Percentiles rank a stretch among this genome's conserved stretches.
phyloP scores from a whole-genome alignment of 2,888 invertebrate genomes.

The Thera britannica region DNA sequence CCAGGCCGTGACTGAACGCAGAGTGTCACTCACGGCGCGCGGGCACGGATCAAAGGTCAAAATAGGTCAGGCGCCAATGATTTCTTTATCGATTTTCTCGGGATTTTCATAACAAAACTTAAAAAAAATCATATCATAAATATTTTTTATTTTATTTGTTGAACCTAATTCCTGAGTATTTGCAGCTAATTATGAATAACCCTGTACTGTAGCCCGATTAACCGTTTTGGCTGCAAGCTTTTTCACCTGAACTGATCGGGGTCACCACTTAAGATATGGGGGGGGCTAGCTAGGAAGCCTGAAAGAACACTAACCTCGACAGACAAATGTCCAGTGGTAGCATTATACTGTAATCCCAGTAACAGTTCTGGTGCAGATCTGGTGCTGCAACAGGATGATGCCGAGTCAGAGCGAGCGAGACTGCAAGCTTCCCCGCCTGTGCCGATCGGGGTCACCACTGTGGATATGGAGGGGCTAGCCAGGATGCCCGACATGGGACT shows the following conservation, averaged over 20 bases:
- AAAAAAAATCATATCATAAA: too few relatives aligned
- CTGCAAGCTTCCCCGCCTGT: slow-evolving; percentile 83
- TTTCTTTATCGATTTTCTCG: too few relatives aligned
- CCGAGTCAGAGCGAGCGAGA: slow-evolving; percentile 95
- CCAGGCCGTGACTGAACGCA: too few relatives aligned
- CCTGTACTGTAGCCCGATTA: neutral
- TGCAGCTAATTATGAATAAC: too few relatives aligned
- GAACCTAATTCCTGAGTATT: too few relatives aligned
- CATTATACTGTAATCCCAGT: slow-evolving; percentile 95
- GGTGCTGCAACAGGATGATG: slow-evolving; percentile 96
- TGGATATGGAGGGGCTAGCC: slow-evolving; percentile 69
- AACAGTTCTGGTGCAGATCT: slow-evolving; percentile 96
- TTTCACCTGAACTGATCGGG: neutral
- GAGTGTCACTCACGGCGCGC: too few relatives aligned
- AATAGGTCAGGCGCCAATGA: too few relatives aligned
- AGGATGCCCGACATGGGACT: slow-evolving; percentile 68
- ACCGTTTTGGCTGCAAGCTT: neutral
- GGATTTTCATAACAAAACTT: too few relatives aligned
- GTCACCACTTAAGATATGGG: neutral
- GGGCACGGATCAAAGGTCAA: too few relatives aligned
- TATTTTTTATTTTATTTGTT: too few relatives aligned
- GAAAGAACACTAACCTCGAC: slow-evolving; percentile 88
- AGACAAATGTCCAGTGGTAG: slow-evolving; percentile 96
- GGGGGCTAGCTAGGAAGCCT: neutral
- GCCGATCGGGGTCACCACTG: slow-evolving; percentile 57